Conservation (phyloP, 2,888 invertebrate species). For the Limnephilus lunatus region DNA sequence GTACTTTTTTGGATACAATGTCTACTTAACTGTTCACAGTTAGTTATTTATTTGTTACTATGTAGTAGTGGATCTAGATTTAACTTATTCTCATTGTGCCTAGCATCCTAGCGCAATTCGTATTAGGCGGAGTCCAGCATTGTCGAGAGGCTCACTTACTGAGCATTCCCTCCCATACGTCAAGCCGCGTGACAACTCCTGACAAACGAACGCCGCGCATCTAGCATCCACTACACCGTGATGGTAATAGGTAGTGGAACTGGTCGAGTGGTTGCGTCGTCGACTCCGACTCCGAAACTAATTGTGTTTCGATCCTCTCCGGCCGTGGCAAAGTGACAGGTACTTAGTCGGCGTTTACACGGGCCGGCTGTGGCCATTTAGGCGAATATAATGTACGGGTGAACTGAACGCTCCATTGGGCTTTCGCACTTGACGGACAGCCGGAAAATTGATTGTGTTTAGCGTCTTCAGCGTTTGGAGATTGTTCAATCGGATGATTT, state of each 20-base stretch:
- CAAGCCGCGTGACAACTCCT: background rate
- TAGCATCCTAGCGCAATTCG: background rate
- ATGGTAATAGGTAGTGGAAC: background rate
- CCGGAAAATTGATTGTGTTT: background rate
- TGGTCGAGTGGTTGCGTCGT: slow-evolving; percentile 23
- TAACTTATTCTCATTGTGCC: background rate
- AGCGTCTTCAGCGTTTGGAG: background rate
- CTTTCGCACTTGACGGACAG: background rate
- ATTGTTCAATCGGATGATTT: background rate
- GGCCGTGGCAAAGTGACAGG: slow-evolving; percentile 36
- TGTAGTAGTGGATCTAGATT: no score
- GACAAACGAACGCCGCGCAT: slow-evolving; percentile 14
- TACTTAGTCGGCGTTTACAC: slow-evolving; percentile 33
- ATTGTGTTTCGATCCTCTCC: slow-evolving; percentile 18
- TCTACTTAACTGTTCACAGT: no score
- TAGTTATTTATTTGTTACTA: no score
- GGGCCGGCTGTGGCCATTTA: background rate
- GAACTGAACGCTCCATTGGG: background rate
- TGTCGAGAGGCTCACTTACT: background rate
- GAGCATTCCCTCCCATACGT: slow-evolving; percentile 16
- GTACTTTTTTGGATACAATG: no score
- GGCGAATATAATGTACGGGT: slow-evolving; percentile 1
- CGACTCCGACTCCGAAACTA: slow-evolving; percentile 31
- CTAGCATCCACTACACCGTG: background rate
- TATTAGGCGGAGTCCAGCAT: background rate